These are phyloP conservation scores for Siniperca chuatsi DNA, from an alignment of 2,113 vertebrate genomes.

Conservation along the genomic window DNA sequence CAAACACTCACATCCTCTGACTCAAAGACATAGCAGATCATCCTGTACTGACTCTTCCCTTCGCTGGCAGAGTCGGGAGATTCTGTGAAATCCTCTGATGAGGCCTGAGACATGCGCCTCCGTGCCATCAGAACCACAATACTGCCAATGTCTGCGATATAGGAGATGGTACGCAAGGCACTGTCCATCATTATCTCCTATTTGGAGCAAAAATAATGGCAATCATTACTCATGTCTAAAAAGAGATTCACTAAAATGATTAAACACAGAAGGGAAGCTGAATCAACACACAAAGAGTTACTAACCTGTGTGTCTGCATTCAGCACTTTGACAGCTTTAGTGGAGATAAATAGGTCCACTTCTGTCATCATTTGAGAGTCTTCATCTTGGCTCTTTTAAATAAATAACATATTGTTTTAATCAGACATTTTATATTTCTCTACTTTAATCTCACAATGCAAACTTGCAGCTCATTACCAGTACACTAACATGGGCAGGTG, in stretches of 20 bases:
- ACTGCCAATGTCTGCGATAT: constrained; percentile 96
- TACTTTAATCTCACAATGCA: neutral
- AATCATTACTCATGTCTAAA: neutral
- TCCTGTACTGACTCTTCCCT: constrained; percentile 94
- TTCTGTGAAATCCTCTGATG: constrained; percentile 94
- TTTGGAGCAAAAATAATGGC: neutral
- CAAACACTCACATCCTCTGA: constrained; percentile 95
- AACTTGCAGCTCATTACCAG: neutral
- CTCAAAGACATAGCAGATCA: constrained; percentile 98
- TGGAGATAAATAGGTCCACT: constrained; percentile 98
- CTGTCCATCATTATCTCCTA: constrained; percentile 99
- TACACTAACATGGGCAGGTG: neutral
- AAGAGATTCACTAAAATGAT: neutral
- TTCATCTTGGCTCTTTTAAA: constrained; percentile 89
- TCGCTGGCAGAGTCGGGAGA: constrained; percentile 88
- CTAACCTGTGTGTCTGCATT: constrained; percentile 98
- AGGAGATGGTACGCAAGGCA: constrained; percentile 96
- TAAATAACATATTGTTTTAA: constrained; percentile 4
- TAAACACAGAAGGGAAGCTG: neutral
- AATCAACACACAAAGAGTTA: constrained; percentile 1
- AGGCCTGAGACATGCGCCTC: constrained; percentile 90
- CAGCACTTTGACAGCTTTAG: constrained; percentile 98
- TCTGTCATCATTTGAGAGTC: constrained; percentile 94
- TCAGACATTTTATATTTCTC: neutral
- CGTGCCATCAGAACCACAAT: constrained; percentile 98